Base-by-base conservation (phyloP, 2,797 vertebrate species). In the Artibeus jamaicensis region DNA sequence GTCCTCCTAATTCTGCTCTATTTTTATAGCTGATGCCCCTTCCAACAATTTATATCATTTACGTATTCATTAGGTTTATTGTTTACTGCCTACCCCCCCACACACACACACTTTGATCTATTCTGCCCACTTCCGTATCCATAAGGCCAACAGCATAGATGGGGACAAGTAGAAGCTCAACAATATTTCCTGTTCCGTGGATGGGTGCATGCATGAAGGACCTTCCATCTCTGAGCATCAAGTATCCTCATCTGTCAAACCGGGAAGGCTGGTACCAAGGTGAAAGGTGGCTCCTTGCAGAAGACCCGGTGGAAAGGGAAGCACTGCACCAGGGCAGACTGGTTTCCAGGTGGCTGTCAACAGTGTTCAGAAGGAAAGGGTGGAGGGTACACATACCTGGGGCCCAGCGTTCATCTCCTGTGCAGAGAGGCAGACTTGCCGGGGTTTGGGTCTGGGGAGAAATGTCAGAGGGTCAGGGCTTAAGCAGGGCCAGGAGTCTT, bases 341-440 rank as follows among this genome's bases (percentile, higher is more conserved):
- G 6, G 16, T 86, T 77, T 44, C 76, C 67, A 83, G n/a, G 26
- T 6, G 12, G 4, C 44, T 65, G 71, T n/a, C 34, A 55, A 44
- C 1, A 44, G 37, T 0, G 0, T 7, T 70, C 39, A 74, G 48
- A 44, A 32, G 11, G 2, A 4, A 18, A 26, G 4, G 32, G 21
- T 11, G 9, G 68, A 48, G 9, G 7, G n/a, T 53, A 83, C 46
- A 42, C 18, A 4, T 22, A 18, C 9, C 12, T 2, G 7, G 9
- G 5, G 7, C 42, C 53, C 74, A 55, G 10, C 11, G 7, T 4
- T 77, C 21, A 6, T 7, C 9, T 11, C 9, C 55, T 39, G 22
- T 37, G 22, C 50, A 50, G 14, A 48, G 5, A 19, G 39, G 48
- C 50, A 46, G 7, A n/a, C 1, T 57, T 57, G 7, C 57, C 62